Conservation (phyloP, 2,888 invertebrate genomes). For the Zaprionus bogoriensis region DNA sequence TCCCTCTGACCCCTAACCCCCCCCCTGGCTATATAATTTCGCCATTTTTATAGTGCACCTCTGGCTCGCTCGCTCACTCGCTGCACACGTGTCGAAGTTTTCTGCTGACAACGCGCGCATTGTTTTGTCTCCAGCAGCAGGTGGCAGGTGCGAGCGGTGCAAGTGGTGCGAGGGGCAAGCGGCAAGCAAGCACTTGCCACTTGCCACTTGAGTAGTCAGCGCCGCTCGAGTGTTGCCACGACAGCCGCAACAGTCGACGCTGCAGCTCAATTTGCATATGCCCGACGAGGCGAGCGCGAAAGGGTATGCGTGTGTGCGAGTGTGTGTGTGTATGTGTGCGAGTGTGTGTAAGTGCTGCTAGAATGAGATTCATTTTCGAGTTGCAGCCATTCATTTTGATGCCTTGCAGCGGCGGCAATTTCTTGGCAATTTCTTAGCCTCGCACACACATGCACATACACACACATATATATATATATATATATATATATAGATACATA, state of each 20-base stretch:
- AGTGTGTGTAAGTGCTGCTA: conserved; percentile 6
- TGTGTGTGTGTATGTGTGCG: too few relatives aligned
- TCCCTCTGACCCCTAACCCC: neutral
- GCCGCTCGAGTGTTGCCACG: conserved; percentile 21
- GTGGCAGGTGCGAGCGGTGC: too few relatives aligned
- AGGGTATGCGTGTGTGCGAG: too few relatives aligned
- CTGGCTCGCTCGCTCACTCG: conserved; percentile 28
- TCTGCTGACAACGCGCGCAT: conserved; percentile 70
- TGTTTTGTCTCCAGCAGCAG: conserved; percentile 48
- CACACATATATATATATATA: neutral
- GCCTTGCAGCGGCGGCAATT: too few relatives aligned
- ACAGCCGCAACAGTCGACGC: conserved; percentile 47
- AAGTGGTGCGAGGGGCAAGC: neutral
- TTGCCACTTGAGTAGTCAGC: conserved; percentile 47
- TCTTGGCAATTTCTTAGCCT: conserved; percentile 27
- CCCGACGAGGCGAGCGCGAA: too few relatives aligned
- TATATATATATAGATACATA: neutral
- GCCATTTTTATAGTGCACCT: conserved; percentile 67
- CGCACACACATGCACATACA: conserved; percentile 11
- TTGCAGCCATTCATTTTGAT: too few relatives aligned
- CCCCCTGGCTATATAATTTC: conserved; percentile 63
- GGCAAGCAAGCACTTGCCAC: conserved; percentile 4
- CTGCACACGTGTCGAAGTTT: conserved; percentile 54
- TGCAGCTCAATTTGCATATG: conserved; percentile 66
- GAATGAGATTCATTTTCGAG: conserved; percentile 31